Conservation (phyloP, 2,888 invertebrate species). For the Mystacides longicornis region DNA sequence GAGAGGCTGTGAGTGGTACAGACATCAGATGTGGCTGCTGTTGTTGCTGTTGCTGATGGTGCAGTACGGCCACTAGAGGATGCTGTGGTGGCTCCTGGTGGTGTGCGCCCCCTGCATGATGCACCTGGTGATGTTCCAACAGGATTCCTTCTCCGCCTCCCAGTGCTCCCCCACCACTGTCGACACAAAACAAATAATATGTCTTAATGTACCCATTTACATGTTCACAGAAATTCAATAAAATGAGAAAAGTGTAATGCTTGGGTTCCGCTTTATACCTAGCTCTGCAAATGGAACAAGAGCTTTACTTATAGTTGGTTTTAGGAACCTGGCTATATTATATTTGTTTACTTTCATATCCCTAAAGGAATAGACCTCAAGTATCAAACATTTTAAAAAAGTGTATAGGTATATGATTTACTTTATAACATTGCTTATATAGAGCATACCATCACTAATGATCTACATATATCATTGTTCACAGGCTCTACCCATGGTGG, state of each 20-base stretch:
- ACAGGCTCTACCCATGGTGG: conserved; percentile 16
- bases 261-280: too few species aligned
- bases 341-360: too few species aligned
- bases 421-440: too few species aligned
- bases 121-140: conserved; percentile 31
- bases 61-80: conserved; percentile 37
- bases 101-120: conserved; percentile 33
- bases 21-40: conserved; percentile 32
- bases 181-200: conserved; percentile 31
- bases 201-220: neutral
- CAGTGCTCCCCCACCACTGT: conserved; percentile 46
- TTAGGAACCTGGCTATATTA: too few species aligned
- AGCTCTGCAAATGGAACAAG: too few species aligned
- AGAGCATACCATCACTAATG: too few species aligned
- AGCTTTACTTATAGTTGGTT: too few species aligned
- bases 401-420: too few species aligned
- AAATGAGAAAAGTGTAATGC: too few species aligned
- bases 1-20: conserved; percentile 33
- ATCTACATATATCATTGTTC: too few species aligned
- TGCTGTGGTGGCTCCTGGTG: conserved; percentile 32
- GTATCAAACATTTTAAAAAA: too few species aligned
- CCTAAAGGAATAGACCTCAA: too few species aligned
- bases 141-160: conserved; percentile 44
- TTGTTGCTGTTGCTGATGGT: conserved; percentile 29
- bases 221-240: neutral